phyloP scores from a whole-genome alignment of 2,113 vertebrate genomes.

The Oophaga pumilio region DNA sequence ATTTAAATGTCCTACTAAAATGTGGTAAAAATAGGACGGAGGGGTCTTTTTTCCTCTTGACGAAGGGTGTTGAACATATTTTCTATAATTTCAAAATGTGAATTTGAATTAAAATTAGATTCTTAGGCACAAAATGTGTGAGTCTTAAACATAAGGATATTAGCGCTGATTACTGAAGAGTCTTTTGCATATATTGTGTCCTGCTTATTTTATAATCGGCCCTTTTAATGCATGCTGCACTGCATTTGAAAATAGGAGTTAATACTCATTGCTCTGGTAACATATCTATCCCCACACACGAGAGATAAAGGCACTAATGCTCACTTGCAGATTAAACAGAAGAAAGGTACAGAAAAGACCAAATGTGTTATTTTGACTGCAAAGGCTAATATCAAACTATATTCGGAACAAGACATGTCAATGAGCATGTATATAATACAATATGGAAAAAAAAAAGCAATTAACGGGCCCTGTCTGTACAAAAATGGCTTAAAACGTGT shows the following conservation, averaged over 20 bases:
- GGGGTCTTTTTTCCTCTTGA: not conserved
- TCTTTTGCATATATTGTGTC: slow-evolving; percentile 58
- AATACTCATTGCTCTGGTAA: slow-evolving; percentile 52
- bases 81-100: slow-evolving; percentile 47
- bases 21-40: not conserved
- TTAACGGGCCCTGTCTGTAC: slow-evolving; percentile 15
- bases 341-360: slow-evolving; percentile 20
- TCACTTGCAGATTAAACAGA: slow-evolving; percentile 43
- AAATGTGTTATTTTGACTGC: slow-evolving; percentile 41
- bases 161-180: slow-evolving; percentile 57
- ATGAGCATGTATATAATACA: not conserved
- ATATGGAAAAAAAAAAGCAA: slow-evolving; percentile 26
- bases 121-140: slow-evolving; percentile 54
- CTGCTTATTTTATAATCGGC: slow-evolving; percentile 57
- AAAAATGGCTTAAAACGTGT: slow-evolving; percentile 66
- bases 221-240: slow-evolving; percentile 57
- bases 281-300: slow-evolving; percentile 56
- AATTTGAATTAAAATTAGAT: slow-evolving; percentile 56
- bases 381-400: slow-evolving; percentile 22
- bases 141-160: slow-evolving; percentile 59
- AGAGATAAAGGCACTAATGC: slow-evolving; percentile 54
- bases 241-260: slow-evolving; percentile 57
- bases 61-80: slow-evolving; percentile 17
- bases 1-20: not conserved
- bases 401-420: slow-evolving; percentile 24